Evolutionary conservation across 2,888 invertebrate genomes (phyloP).

Genomic region (Unio pictorum): DNA sequence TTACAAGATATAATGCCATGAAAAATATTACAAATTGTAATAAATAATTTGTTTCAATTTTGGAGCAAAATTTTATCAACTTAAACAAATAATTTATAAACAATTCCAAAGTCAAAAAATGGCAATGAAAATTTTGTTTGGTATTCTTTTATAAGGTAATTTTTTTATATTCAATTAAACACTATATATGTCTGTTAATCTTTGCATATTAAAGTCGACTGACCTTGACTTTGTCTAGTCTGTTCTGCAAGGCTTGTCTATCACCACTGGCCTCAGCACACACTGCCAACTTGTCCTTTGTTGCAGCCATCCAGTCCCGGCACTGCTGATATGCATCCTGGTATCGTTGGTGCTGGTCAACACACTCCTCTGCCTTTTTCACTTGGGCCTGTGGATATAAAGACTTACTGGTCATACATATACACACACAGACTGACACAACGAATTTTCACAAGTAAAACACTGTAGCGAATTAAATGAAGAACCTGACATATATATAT

Average conservation of each 20-base stretch:
- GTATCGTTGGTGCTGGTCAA: constrained; percentile 64
- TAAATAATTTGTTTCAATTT: neutral
- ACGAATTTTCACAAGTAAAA: too few relatives aligned
- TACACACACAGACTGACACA: too few relatives aligned
- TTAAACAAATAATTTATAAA: too few relatives aligned
- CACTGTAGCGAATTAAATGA: too few relatives aligned
- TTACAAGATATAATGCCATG: neutral
- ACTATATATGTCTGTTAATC: neutral
- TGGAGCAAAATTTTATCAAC: too few relatives aligned
- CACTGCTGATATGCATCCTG: constrained; percentile 78
- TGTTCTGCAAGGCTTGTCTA: constrained; percentile 79
- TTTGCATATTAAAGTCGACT: neutral
- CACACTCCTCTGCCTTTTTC: constrained; percentile 55
- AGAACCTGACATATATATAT: too few relatives aligned
- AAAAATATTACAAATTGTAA: neutral
- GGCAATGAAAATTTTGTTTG: too few relatives aligned
- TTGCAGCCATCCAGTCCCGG: constrained; percentile 86
- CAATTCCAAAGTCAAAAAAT: too few relatives aligned
- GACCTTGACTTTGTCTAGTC: constrained; percentile 63
- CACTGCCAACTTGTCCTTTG: constrained; percentile 85
- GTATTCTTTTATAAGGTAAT: too few relatives aligned
- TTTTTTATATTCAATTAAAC: too few relatives aligned
- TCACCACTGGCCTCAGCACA: constrained; percentile 90
- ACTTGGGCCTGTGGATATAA: constrained; percentile 41
- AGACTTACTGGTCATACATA: too few relatives aligned